Evolutionary conservation across 2,113 vertebrate species (phyloP), one percentile per base, ranked within the genome.

Genomic region (Pandion haliaetus): DNA sequence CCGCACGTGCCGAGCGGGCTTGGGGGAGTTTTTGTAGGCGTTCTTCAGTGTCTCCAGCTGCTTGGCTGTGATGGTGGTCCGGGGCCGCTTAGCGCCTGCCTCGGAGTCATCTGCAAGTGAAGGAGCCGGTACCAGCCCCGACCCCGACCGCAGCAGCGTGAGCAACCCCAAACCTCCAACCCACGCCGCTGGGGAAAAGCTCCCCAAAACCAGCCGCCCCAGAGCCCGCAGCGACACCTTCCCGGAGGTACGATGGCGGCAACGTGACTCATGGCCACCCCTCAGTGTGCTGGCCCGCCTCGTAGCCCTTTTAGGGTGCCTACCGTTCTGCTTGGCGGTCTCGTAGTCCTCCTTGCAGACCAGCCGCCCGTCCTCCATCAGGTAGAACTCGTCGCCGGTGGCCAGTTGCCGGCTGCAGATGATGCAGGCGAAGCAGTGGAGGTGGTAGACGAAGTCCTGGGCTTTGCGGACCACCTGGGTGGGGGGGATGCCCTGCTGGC

Each of bases 331-430:
- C 98, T 99, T 99, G 96, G 99, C 99, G 0, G 99, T 99, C 98
- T 99, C 99, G 1, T 99, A 99, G 98, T 99, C 99, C 91, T 99
- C 99, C 97, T 99, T 99, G 98, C 99, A 99, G 94, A 99, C 99
- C 95, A 99, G 98, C 88, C 99, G 98, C 73, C 99, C 99, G 0
- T 99, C 99, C 97, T 99, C 99, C 99, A 99, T 99, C 97, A 99
- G 99, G 98, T 99, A 99, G 98, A 99, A 99, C 98, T 99, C 99
- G 4, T 99, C 99, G 2, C 99, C 99, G 0, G 99, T 99, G 98
- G 99, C 99, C 98, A 99, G 98, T 97, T 99, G 99, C 54, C 99
- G 98, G 98, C 98, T 99, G 97, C 99, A 99, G 98, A 99, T 99
- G 95, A 99, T 98, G 93, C 99, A 99, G 95, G 99, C 99, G 2